Evolutionary conservation across 2,797 vertebrate species (phyloP).

Genomic region (Lagodon rhomboides): DNA sequence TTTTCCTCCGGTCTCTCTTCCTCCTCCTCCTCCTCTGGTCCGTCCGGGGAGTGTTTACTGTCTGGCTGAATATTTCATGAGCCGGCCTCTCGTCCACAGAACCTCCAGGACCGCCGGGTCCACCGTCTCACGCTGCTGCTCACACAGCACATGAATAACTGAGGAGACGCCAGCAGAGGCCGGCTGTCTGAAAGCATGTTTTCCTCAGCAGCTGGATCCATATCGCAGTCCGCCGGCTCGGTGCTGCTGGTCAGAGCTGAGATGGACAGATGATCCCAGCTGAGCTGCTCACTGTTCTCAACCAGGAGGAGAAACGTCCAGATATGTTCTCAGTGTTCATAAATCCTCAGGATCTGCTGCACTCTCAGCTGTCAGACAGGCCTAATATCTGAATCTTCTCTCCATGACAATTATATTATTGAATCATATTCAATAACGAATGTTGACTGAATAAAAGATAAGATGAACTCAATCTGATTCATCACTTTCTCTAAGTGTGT

Average conservation of each 20-base stretch:
- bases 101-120: too few relatives aligned
- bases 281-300: background rate
- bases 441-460: too few relatives aligned
- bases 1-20: conserved; percentile 19
- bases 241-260: background rate
- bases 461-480: too few relatives aligned
- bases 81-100: conserved; percentile 54
- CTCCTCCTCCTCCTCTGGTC: conserved; percentile 10
- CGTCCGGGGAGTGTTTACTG: conserved; percentile 69
- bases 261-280: conserved; percentile 10
- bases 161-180: conserved; percentile 50
- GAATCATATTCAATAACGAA: too few relatives aligned
- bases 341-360: too few relatives aligned
- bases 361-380: too few relatives aligned
- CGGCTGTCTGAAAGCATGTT: conserved; percentile 46
- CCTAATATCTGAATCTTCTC: too few relatives aligned
- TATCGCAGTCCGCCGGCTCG: background rate
- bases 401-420: too few relatives aligned
- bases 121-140: conserved; percentile 56
- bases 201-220: conserved; percentile 52
- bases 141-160: conserved; percentile 67
- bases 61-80: conserved; percentile 74
- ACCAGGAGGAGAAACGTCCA: conserved; percentile 9
- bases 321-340: background rate
- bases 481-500: too few relatives aligned